Evolutionary conservation across 2,797 vertebrate species (phyloP).

Genomic region (Hafferia zeledoni): DNA sequence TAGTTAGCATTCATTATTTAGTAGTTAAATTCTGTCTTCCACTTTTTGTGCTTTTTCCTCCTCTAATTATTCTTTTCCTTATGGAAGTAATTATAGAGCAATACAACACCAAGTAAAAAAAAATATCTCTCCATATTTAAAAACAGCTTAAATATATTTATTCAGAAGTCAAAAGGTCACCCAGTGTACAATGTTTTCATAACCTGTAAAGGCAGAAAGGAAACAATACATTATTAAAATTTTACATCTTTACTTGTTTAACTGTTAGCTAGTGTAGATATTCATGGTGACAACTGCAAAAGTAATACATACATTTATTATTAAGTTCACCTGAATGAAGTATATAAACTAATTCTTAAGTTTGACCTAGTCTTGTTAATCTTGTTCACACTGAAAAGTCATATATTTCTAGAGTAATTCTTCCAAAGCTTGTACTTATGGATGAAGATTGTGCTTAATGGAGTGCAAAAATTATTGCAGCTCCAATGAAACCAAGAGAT

Average conservation of each 20-base stretch:
- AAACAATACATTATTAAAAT: neutral
- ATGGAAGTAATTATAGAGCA: neutral
- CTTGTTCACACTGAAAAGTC: neutral
- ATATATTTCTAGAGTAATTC: neutral
- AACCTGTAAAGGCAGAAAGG: neutral
- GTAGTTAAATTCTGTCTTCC: neutral
- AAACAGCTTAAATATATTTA: neutral
- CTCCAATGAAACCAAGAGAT: neutral
- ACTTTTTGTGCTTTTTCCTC: neutral
- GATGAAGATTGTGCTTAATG: neutral
- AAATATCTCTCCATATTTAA: neutral
- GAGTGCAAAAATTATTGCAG: neutral
- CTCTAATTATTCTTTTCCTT: constrained; percentile 29
- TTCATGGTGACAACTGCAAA: neutral
- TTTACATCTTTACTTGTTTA: neutral
- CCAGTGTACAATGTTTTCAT: neutral
- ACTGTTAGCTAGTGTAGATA: neutral
- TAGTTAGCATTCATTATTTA: constrained; percentile 44
- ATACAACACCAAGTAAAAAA: neutral
- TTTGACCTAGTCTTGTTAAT: neutral
- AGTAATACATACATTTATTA: neutral
- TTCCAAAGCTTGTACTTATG: neutral
- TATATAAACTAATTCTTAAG: neutral
- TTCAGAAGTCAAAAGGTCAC: neutral
- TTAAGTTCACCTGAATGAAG: neutral